Percentiles rank a stretch among this genome's conserved stretches.
Evolutionary conservation across 2,888 invertebrate species (phyloP).

Genomic region (Fragum whitleyi): DNA sequence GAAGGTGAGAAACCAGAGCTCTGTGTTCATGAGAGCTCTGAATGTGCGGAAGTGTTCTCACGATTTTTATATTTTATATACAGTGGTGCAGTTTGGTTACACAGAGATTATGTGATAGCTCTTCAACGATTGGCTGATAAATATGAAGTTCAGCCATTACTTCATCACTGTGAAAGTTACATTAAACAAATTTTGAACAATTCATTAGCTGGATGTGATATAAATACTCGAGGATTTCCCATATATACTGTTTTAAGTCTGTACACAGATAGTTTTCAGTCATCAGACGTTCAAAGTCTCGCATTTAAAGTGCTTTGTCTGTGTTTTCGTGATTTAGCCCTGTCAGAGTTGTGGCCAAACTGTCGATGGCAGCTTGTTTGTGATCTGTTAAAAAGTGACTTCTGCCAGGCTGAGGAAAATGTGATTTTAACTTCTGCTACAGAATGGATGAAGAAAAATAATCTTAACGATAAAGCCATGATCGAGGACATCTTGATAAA

Average conservation of each 20-base stretch:
- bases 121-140: conserved; percentile 82
- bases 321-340: conserved; percentile 75
- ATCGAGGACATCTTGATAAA: conserved; percentile 80
- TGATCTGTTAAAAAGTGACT: conserved; percentile 76
- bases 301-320: conserved; percentile 78
- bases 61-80: conserved; percentile 83
- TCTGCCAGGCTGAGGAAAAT: conserved; percentile 79
- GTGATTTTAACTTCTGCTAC: conserved; percentile 79
- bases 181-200: conserved; percentile 78
- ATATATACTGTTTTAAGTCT: conserved; percentile 68
- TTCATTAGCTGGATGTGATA: conserved; percentile 61
- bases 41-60: conserved; percentile 81
- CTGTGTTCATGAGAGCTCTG: conserved; percentile 75
- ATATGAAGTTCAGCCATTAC: conserved; percentile 79
- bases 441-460: conserved; percentile 82
- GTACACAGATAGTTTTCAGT: conserved; percentile 67
- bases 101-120: conserved; percentile 81
- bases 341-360: conserved; percentile 73
- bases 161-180: conserved; percentile 81
- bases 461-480: conserved; percentile 76
- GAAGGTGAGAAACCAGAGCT: conserved; percentile 70
- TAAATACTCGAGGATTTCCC: conserved; percentile 67
- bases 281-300: conserved; percentile 70
- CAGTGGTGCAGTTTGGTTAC: conserved; percentile 82
- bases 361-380: conserved; percentile 77